phyloP scores from a whole-genome alignment of 2,797 vertebrate genomes.

The Siniperca obscura region DNA sequence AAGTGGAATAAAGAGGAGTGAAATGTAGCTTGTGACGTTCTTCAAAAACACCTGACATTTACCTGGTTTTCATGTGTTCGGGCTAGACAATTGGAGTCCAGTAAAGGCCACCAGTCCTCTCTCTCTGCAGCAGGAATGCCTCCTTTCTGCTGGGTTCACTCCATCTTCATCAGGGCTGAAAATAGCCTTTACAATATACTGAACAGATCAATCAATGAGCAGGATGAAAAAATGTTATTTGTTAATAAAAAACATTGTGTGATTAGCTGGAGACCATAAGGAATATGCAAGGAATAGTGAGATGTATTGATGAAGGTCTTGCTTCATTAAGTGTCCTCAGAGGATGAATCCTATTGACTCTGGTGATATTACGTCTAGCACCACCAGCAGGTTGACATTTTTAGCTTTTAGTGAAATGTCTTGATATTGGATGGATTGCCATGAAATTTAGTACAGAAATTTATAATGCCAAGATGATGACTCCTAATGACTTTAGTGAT shows the following conservation, averaged over 20 bases:
- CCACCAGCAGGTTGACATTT: neutral
- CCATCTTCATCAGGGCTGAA: conserved; percentile 43
- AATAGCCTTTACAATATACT: conserved; percentile 39
- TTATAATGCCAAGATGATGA: neutral
- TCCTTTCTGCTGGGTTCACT: conserved; percentile 28
- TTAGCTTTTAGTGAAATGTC: neutral
- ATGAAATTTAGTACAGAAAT: neutral
- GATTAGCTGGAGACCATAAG: neutral
- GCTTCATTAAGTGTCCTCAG: conserved; percentile 14
- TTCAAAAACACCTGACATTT: conserved; percentile 78
- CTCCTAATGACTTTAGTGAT: neutral
- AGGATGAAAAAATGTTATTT: conserved; percentile 17
- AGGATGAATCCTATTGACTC: neutral
- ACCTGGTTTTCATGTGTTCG: conserved; percentile 67
- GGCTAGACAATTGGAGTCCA: conserved; percentile 63
- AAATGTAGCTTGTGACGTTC: conserved; percentile 75
- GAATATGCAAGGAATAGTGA: conserved; percentile 1
- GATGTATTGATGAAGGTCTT: conserved; percentile 2
- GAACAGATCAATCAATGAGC: conserved; percentile 35
- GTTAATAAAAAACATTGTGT: conserved; percentile 14
- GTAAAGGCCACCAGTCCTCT: conserved; percentile 70
- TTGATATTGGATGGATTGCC: neutral
- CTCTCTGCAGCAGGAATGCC: conserved; percentile 50
- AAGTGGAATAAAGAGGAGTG: conserved; percentile 67
- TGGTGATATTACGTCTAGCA: too few species aligned